These are phyloP conservation scores for Ariolimax columbianus DNA, from an alignment of 2,888 invertebrate genomes.

Conservation along the genomic window DNA sequence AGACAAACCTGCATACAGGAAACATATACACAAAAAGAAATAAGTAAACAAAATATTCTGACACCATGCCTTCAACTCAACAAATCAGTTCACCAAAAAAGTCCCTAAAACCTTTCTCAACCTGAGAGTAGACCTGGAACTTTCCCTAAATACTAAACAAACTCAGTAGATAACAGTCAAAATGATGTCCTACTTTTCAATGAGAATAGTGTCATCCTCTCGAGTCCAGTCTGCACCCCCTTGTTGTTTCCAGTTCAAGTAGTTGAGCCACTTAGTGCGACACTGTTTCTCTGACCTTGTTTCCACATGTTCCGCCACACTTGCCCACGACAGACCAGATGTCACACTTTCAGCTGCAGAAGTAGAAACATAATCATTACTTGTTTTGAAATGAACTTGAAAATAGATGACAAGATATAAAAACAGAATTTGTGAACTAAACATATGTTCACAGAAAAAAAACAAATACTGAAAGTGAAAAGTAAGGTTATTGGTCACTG, in stretches of 20 bases:
- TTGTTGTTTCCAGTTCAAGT: slow-evolving; percentile 80
- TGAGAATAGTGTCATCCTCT: slow-evolving; percentile 79
- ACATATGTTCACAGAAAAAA: not conserved
- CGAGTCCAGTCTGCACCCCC: slow-evolving; percentile 80
- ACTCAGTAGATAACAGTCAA: too few relatives aligned
- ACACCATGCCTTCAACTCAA: too few relatives aligned
- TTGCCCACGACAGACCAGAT: slow-evolving; percentile 79
- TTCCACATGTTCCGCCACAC: slow-evolving; percentile 78
- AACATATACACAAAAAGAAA: too few relatives aligned
- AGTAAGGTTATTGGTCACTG: too few relatives aligned
- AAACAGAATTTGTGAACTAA: too few relatives aligned
- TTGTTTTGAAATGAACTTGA: not conserved
- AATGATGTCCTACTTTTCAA: slow-evolving; percentile 74
- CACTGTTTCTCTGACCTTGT: slow-evolving; percentile 81
- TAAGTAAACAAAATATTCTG: too few relatives aligned
- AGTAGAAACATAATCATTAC: not conserved
- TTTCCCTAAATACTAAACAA: too few relatives aligned
- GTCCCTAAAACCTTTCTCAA: too few relatives aligned
- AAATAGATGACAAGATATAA: not conserved
- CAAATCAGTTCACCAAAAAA: too few relatives aligned
- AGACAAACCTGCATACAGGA: too few relatives aligned
- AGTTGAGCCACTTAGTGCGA: slow-evolving; percentile 81
- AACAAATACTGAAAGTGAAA: not conserved
- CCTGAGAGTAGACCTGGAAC: too few relatives aligned
- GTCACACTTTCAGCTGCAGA: slow-evolving; percentile 78